These are phyloP conservation scores for Apotomis turbidana DNA, from an alignment of 2,888 invertebrate species.

Conservation along the genomic window DNA sequence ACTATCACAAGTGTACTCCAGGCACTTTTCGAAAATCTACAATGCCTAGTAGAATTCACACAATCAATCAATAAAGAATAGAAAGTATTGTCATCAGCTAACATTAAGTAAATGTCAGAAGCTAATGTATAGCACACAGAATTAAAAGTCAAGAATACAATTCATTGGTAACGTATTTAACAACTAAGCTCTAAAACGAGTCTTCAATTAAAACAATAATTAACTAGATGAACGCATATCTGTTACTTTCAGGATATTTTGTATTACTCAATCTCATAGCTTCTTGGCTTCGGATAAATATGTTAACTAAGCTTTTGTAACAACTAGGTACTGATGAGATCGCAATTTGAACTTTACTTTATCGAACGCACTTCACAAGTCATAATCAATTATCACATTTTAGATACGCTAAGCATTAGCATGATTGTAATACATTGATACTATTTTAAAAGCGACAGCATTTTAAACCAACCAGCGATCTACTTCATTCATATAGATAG, in stretches of 20 bases:
- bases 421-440: conserved; percentile 33
- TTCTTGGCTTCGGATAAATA: conserved; percentile 80
- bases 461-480: conserved; percentile 32
- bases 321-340: conserved; percentile 81
- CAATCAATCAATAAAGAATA: conserved; percentile 24
- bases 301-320: conserved; percentile 76
- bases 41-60: conserved; percentile 25
- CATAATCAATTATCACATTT: conserved; percentile 76
- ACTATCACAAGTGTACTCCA: conserved; percentile 14
- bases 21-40: conserved; percentile 12
- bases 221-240: conserved; percentile 44
- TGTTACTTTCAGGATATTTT: conserved; percentile 47
- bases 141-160: conserved; percentile 54
- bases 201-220: conserved; percentile 61
- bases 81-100: conserved; percentile 35
- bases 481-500: not conserved
- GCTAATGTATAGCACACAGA: conserved; percentile 25
- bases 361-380: conserved; percentile 69
- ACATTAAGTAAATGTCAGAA: conserved; percentile 31
- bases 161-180: conserved; percentile 82
- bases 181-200: conserved; percentile 71
- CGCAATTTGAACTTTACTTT: conserved; percentile 81
- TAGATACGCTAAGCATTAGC: conserved; percentile 65
- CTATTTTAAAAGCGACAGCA: conserved; percentile 37
- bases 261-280: conserved; percentile 69